A percentile compares a stretch with the other conserved stretches of the same genome.
These are phyloP conservation scores for Drosophila ananassae DNA, from an alignment of 1,140 invertebrate species.

Conservation along the genomic window DNA sequence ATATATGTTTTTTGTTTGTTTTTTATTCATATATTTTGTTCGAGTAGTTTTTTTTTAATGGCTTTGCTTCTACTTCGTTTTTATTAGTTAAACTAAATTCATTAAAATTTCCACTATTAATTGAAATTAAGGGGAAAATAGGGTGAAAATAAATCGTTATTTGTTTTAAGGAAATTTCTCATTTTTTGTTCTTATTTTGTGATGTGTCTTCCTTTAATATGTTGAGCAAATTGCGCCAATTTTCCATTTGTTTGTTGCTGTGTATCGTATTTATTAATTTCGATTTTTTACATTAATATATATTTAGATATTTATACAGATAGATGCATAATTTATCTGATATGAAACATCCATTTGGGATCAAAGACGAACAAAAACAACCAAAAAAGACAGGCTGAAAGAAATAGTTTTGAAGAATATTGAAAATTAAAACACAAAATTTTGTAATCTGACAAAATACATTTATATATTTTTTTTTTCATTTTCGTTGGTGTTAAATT, in stretches of 20 bases:
- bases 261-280: constrained; percentile 5
- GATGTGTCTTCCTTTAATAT: constrained; percentile 37
- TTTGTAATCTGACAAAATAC: constrained; percentile 44
- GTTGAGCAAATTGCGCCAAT: constrained; percentile 74
- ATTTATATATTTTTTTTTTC: constrained; percentile 35
- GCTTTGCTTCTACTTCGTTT: constrained; percentile 39
- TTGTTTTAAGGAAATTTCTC: constrained; percentile 9
- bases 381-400: constrained; percentile 5
- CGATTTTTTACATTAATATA: constrained; percentile 46
- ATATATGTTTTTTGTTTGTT: constrained; percentile 42
- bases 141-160: constrained; percentile 20
- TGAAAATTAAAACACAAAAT: constrained; percentile 40
- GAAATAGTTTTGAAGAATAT: not conserved
- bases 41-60: constrained; percentile 45
- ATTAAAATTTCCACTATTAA: constrained; percentile 71
- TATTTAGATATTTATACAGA: constrained; percentile 52
- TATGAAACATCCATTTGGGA: constrained; percentile 36
- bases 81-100: constrained; percentile 72
- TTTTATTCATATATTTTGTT: not conserved
- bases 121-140: constrained; percentile 25
- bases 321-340: constrained; percentile 42
- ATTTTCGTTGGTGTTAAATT: constrained; percentile 28
- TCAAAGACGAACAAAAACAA: not conserved
- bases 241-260: constrained; percentile 14
- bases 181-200: not conserved